phyloP scores from a whole-genome alignment of 2,888 invertebrate species.

The Macrosiphum euphorbiae region DNA sequence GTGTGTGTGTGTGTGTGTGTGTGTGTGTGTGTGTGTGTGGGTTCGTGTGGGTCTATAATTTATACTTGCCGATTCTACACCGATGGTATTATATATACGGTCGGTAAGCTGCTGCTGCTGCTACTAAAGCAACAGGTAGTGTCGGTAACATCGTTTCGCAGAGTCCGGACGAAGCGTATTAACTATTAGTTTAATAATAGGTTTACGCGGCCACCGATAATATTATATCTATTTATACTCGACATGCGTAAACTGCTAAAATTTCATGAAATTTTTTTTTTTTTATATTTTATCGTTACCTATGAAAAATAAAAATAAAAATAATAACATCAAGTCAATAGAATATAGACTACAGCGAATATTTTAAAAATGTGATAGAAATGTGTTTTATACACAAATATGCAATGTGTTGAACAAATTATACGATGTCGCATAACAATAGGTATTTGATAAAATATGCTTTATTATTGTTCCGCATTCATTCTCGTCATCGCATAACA shows the following conservation, averaged over 20 bases:
- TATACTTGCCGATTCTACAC: not conserved
- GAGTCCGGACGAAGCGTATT: not conserved
- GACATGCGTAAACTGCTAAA: not conserved
- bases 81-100: not conserved
- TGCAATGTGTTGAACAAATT: too few relatives aligned
- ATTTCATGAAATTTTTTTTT: not conserved
- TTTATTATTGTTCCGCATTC: too few relatives aligned
- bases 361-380: too few relatives aligned
- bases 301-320: not conserved
- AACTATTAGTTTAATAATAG: not conserved
- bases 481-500: too few relatives aligned
- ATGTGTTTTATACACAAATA: not conserved
- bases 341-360: too few relatives aligned
- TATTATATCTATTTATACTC: not conserved
- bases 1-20: not conserved
- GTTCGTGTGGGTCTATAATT: too few relatives aligned
- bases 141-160: not conserved
- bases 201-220: not conserved
- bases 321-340: too few relatives aligned
- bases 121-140: not conserved
- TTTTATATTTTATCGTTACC: not conserved
- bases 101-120: not conserved
- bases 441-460: too few relatives aligned
- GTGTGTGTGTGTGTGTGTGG: not conserved
- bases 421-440: too few relatives aligned